phyloP scores from a whole-genome alignment of 2,888 invertebrate species.

The Rotaria macrura region DNA sequence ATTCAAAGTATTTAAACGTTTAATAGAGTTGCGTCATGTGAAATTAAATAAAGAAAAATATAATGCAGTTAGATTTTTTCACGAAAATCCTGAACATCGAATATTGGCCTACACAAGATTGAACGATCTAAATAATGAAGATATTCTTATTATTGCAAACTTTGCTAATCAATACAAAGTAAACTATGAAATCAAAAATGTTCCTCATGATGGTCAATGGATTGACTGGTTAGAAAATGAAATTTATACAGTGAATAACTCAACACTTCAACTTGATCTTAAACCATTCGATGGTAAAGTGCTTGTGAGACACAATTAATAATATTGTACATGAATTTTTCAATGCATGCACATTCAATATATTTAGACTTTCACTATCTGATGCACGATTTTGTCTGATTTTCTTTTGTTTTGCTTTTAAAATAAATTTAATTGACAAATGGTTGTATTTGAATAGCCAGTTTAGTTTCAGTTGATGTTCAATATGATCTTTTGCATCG shows the following conservation, averaged over 20 bases:
- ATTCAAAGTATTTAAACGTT: background rate
- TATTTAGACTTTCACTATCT: too few relatives aligned
- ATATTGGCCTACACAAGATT: background rate
- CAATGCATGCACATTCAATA: too few relatives aligned
- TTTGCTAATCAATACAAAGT: background rate
- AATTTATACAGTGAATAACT: background rate
- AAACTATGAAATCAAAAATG: background rate
- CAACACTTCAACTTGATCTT: background rate
- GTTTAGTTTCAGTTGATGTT: too few relatives aligned
- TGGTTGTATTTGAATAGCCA: too few relatives aligned
- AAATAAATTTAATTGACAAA: too few relatives aligned
- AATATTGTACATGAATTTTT: background rate
- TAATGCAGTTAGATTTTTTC: background rate
- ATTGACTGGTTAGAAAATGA: background rate
- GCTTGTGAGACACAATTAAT: background rate
- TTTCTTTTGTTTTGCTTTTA: too few relatives aligned
- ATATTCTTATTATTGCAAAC: background rate
- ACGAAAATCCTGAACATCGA: background rate
- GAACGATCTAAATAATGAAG: background rate
- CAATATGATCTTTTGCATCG: too few relatives aligned
- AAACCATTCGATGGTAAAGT: background rate
- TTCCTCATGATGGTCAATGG: background rate
- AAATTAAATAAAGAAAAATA: background rate
- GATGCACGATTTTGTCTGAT: too few relatives aligned
- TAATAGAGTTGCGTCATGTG: background rate